phyloP scores from a whole-genome alignment of 1,140 invertebrate species.

The Arion vulgaris region DNA sequence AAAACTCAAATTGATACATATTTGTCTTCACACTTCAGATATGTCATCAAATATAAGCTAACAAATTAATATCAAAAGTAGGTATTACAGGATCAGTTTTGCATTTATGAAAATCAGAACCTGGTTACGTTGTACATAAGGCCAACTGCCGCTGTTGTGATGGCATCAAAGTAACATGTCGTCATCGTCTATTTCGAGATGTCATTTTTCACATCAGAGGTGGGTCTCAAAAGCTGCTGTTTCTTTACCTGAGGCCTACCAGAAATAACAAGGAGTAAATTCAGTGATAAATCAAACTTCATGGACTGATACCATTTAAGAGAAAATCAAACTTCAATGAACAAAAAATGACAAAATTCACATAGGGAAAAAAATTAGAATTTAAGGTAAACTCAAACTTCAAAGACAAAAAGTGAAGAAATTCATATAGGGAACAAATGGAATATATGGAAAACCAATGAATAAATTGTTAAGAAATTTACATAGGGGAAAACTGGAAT shows the following conservation, averaged over 20 bases:
- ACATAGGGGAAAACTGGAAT: too few relatives aligned
- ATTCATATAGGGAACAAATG: neutral
- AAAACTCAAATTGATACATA: too few relatives aligned
- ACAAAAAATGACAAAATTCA: neutral
- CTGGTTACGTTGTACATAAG: neutral
- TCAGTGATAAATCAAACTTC: neutral
- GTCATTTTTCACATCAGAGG: slow-evolving; percentile 9
- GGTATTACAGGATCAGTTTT: neutral
- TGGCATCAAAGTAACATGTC: neutral
- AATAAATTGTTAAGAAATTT: too few relatives aligned
- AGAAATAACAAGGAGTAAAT: slow-evolving; percentile 1
- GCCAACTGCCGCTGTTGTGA: neutral
- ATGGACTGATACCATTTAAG: neutral
- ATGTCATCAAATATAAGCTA: neutral
- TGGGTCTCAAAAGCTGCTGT: slow-evolving; percentile 7
- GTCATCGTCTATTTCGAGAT: neutral
- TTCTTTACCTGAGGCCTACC: slow-evolving; percentile 28
- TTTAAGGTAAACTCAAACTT: neutral
- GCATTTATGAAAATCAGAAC: neutral
- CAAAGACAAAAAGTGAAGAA: neutral
- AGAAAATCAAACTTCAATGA: neutral
- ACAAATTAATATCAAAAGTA: neutral
- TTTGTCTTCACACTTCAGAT: neutral
- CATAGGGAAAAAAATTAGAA: too few relatives aligned
- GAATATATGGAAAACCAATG: neutral